phyloP scores from a whole-genome alignment of 1,140 invertebrate species.

The Callitettix versicolor region DNA sequence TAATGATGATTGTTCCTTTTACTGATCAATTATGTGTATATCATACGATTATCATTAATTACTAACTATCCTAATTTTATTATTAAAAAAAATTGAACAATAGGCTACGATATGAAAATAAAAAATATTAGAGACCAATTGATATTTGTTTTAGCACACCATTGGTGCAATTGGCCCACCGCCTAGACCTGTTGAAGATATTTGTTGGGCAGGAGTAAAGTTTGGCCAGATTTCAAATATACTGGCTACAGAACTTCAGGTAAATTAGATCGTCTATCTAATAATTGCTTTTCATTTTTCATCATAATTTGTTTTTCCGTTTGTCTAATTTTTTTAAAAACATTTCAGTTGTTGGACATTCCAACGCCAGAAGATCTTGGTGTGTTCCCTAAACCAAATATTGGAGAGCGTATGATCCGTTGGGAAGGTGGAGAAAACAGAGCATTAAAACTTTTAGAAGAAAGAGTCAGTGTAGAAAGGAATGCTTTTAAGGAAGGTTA shows the following conservation, averaged over 20 bases:
- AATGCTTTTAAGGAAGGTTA: constrained; percentile 39
- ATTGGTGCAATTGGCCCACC: constrained; percentile 48
- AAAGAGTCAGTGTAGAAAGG: constrained; percentile 43
- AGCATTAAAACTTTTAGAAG: constrained; percentile 43
- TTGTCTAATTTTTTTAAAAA: too few species aligned
- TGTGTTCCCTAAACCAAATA: constrained; percentile 37
- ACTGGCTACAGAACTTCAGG: constrained; percentile 35
- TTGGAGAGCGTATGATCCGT: constrained; percentile 32
- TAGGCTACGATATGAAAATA: too few species aligned
- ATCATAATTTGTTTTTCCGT: too few species aligned
- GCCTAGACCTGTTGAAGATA: constrained; percentile 41
- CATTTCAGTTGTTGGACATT: constrained; percentile 24
- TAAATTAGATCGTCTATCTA: too few species aligned
- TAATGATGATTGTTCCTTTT: too few species aligned
- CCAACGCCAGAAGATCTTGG: constrained; percentile 50
- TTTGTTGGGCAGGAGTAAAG: constrained; percentile 38
- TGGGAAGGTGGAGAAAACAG: constrained; percentile 57
- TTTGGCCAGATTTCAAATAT: constrained; percentile 38
- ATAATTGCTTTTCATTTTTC: too few species aligned
- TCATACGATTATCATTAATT: too few species aligned
- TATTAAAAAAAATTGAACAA: too few species aligned
- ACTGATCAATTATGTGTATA: too few species aligned
- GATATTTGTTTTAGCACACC: constrained; percentile 37
- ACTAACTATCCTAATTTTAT: too few species aligned
- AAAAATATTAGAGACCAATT: too few species aligned